These are phyloP conservation scores for Zalophus californianus DNA, from an alignment of 2,797 vertebrate species.

Conservation along the genomic window DNA sequence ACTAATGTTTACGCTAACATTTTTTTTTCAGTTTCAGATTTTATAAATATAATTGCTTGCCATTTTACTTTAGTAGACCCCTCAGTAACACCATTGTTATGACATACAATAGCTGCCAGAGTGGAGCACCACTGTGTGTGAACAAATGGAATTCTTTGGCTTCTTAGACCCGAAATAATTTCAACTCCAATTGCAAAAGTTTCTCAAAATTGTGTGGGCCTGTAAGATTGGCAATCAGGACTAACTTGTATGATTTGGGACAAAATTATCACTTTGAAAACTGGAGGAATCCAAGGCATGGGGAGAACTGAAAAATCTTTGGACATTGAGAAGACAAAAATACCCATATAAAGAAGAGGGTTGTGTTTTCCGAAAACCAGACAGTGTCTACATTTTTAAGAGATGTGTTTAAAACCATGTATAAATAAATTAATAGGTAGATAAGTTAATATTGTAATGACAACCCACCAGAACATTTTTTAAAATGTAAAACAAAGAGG, in stretches of 20 bases:
- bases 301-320: slow-evolving; percentile 6
- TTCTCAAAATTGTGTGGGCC: neutral
- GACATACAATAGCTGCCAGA: neutral
- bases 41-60: neutral
- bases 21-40: neutral
- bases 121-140: neutral
- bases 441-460: slow-evolving; percentile 66
- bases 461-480: slow-evolving; percentile 53
- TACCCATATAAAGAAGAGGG: neutral
- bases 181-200: neutral
- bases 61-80: neutral
- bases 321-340: neutral
- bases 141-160: neutral
- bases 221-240: neutral
- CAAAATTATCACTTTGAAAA: slow-evolving; percentile 32
- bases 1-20: neutral
- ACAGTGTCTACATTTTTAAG: slow-evolving; percentile 56
- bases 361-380: slow-evolving; percentile 69
- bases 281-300: neutral
- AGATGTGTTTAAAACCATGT: slow-evolving; percentile 62
- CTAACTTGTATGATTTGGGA: neutral
- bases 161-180: slow-evolving; percentile 23
- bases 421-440: slow-evolving; percentile 72
- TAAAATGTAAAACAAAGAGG: slow-evolving; percentile 76
- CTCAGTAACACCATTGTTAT: neutral